Evolutionary conservation across 1,140 invertebrate genomes (phyloP), one percentile per base, ranked within the genome.

Genomic region (Heliconius melpomene): DNA sequence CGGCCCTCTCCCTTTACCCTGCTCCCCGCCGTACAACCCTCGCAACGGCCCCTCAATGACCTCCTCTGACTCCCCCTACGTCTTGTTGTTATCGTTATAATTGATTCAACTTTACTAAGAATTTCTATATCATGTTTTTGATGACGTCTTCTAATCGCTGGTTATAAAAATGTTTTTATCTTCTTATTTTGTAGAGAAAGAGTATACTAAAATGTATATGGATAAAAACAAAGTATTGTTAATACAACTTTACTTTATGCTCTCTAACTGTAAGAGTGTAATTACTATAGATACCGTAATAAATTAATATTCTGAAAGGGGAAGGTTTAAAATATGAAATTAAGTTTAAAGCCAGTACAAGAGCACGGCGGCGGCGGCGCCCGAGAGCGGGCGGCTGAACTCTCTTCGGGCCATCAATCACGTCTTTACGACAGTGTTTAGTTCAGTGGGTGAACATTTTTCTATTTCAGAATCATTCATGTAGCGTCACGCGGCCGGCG

Each of bases 41-140:
- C 57, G 60, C 86, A 83, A 73, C 85, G 87, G 89, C 90, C 90
- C 89, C 92, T 92, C 90, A 88, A 91, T 89, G 91, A 89, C 89
- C 88, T 90, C 87, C 86, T 86, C 89, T 86, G 86, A 87, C 90
- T 91, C 90, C 90, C 89, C 88, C 90, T 90, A 80, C 85, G 78
- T 85, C 85, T 89, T 88, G 86, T 66, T 60, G 20, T 60, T 60
- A 60, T n/a, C 86, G 79, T 82, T 84, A 81, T 91, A 91, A 92
- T 91, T 92, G 89, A 93, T 91, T 92, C 89, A 91, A 89, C 84
- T 84, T 87, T 86, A 86, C 87, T 89, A 92, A 91, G 88, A 88
- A 83, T 89, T 87, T 89, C 88, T 89, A 90, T 85, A 89, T 89
- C 86, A 29, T 66, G 23, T 29, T 66, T 46, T 66, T 26, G 60